Evolutionary conservation across 2,888 invertebrate species (phyloP).

Genomic region (Keiferia lycopersicella): DNA sequence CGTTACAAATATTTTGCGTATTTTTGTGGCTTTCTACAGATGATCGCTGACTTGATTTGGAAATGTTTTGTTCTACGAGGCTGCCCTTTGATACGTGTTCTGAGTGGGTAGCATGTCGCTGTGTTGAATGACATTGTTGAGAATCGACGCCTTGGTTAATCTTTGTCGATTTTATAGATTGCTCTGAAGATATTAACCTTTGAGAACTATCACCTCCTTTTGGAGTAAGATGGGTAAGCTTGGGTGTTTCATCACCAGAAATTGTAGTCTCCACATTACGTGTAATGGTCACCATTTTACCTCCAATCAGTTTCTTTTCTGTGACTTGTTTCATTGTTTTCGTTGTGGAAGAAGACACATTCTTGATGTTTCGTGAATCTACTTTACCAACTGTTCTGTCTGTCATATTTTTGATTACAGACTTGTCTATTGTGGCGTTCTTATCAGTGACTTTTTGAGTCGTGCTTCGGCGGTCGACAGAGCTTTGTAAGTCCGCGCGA

Average conservation of each 20-base stretch:
- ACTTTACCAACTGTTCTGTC: constrained; percentile 50
- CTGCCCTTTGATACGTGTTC: constrained; percentile 46
- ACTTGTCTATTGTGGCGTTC: constrained; percentile 44
- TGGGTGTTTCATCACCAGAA: constrained; percentile 42
- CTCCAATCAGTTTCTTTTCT: constrained; percentile 78
- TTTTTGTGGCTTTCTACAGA: constrained; percentile 27
- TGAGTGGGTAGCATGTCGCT: constrained; percentile 39
- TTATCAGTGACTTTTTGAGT: constrained; percentile 55
- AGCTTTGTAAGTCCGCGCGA: constrained; percentile 54
- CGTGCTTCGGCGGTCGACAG: constrained; percentile 67
- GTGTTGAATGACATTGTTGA: constrained; percentile 38
- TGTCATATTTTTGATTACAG: constrained; percentile 47
- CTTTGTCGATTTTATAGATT: constrained; percentile 41
- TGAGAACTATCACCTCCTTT: constrained; percentile 43
- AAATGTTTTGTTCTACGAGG: constrained; percentile 45
- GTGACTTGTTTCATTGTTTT: constrained; percentile 79
- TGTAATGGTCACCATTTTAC: constrained; percentile 77
- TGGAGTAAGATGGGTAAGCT: constrained; percentile 31
- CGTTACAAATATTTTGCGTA: constrained; percentile 29
- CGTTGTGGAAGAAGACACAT: constrained; percentile 68
- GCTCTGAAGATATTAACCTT: constrained; percentile 49
- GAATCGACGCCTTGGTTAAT: constrained; percentile 43
- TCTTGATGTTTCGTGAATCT: constrained; percentile 57
- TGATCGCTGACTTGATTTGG: constrained; percentile 49
- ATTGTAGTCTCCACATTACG: constrained; percentile 85